A percentile compares a stretch with the other conserved stretches of the same genome.
phyloP scores from a whole-genome alignment of 2,888 invertebrate genomes.

The Oxystoma pomonae region DNA sequence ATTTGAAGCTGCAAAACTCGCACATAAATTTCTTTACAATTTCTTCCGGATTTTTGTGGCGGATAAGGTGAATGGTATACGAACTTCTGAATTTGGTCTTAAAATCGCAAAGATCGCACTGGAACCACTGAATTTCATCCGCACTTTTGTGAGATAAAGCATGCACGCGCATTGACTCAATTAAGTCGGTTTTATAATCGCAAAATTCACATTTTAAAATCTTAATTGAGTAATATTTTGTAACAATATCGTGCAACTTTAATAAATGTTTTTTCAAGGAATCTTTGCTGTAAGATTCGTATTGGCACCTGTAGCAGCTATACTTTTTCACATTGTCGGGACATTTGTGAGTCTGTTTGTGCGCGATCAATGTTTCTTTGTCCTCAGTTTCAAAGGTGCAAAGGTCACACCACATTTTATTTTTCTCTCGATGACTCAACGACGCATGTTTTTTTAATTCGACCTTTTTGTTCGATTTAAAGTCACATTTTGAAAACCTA shows the following conservation, averaged over 20 bases:
- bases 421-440: not conserved
- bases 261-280: slow-evolving; percentile 13
- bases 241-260: slow-evolving; percentile 21
- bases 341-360: slow-evolving; percentile 11
- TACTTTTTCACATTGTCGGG: slow-evolving; percentile 10
- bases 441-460: not conserved
- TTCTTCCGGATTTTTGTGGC: slow-evolving; percentile 8
- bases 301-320: not conserved
- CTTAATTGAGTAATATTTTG: slow-evolving; percentile 20
- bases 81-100: slow-evolving; percentile 16
- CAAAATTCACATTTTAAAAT: slow-evolving; percentile 16
- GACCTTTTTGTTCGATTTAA: not conserved
- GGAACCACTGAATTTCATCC: not conserved
- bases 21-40: not conserved
- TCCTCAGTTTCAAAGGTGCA: not conserved
- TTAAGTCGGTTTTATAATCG: not conserved
- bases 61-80: slow-evolving; percentile 17
- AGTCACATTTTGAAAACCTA: not conserved
- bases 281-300: slow-evolving; percentile 1
- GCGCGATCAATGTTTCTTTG: not conserved
- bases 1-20: not conserved
- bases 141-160: not conserved
- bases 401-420: not conserved
- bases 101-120: not conserved
- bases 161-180: not conserved